Percentiles rank a stretch among this genome's conserved stretches.
Conservation (phyloP, 1,140 invertebrate genomes). For the Zaprionus kolodkinae region DNA sequence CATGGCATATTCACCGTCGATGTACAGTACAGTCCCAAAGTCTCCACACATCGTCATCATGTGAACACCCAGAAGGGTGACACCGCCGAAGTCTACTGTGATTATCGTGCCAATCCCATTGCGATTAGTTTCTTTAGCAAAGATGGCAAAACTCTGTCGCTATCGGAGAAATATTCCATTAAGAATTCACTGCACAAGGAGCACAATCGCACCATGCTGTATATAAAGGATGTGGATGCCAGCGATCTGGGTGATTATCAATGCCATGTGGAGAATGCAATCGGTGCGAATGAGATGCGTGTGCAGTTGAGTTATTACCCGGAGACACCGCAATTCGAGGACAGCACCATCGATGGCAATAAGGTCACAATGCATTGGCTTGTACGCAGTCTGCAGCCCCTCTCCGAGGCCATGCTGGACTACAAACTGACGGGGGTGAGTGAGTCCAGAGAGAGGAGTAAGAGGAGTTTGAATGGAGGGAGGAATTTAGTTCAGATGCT, state of each 20-base stretch:
- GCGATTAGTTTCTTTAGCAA: slow-evolving; percentile 67
- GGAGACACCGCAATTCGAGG: slow-evolving; percentile 77
- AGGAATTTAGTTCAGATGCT: background rate
- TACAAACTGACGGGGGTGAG: slow-evolving; percentile 74
- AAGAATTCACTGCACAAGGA: slow-evolving; percentile 59
- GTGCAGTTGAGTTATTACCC: slow-evolving; percentile 70
- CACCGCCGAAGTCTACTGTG: slow-evolving; percentile 74
- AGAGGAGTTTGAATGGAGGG: background rate
- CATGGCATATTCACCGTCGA: slow-evolving; percentile 72
- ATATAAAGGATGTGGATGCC: slow-evolving; percentile 55
- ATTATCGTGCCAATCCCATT: slow-evolving; percentile 75
- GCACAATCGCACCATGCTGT: slow-evolving; percentile 74
- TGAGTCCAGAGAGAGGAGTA: background rate
- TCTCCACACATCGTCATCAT: slow-evolving; percentile 76
- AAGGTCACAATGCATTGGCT: slow-evolving; percentile 75
- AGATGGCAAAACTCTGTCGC: slow-evolving; percentile 52
- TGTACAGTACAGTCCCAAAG: slow-evolving; percentile 74
- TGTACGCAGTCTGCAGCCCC: slow-evolving; percentile 74
- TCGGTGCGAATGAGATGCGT: slow-evolving; percentile 62
- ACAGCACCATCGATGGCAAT: slow-evolving; percentile 58
- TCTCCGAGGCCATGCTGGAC: slow-evolving; percentile 76
- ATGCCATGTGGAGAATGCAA: slow-evolving; percentile 72
- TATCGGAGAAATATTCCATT: slow-evolving; percentile 67
- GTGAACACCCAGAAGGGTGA: slow-evolving; percentile 65
- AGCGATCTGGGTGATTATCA: slow-evolving; percentile 74